phyloP scores from a whole-genome alignment of 2,888 invertebrate species.

The Lymantria dispar region DNA sequence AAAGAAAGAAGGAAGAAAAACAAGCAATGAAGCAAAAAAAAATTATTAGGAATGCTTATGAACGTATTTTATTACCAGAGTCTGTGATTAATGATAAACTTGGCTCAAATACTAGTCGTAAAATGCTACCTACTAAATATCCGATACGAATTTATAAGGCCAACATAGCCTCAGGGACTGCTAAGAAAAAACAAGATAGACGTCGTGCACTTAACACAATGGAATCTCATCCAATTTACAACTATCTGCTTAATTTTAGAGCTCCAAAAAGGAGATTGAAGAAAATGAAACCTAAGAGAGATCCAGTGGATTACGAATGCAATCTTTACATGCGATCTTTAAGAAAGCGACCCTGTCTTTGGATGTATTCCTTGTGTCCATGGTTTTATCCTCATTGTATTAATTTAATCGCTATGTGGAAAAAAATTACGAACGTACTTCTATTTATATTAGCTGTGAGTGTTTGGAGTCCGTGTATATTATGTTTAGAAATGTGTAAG shows the following conservation, averaged over 20 bases:
- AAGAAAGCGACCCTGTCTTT: conserved; percentile 43
- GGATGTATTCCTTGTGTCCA: conserved; percentile 45
- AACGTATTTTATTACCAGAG: conserved; percentile 7
- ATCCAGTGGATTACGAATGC: conserved; percentile 36
- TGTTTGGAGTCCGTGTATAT: conserved; percentile 61
- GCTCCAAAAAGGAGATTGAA: conserved; percentile 12
- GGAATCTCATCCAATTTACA: conserved; percentile 10
- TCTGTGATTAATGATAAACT: conserved; percentile 16
- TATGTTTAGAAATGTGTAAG: conserved; percentile 44
- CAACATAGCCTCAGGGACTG: neutral
- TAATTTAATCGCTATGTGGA: conserved; percentile 38
- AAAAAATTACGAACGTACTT: conserved; percentile 42
- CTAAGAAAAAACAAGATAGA: conserved; percentile 8
- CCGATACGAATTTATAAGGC: neutral
- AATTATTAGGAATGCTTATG: neutral
- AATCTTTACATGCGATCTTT: conserved; percentile 48
- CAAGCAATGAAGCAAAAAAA: conserved; percentile 4
- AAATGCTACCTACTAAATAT: neutral
- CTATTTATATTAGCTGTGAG: conserved; percentile 48
- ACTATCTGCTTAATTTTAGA: conserved; percentile 16
- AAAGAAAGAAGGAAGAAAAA: conserved; percentile 2
- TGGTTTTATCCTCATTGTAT: conserved; percentile 56
- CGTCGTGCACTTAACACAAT: neutral
- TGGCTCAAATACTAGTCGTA: conserved; percentile 2
- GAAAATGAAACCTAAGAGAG: conserved; percentile 4